A percentile compares a stretch with the other conserved stretches of the same genome.
phyloP scores from a whole-genome alignment of 2,888 invertebrate species.

The Thera britannica region DNA sequence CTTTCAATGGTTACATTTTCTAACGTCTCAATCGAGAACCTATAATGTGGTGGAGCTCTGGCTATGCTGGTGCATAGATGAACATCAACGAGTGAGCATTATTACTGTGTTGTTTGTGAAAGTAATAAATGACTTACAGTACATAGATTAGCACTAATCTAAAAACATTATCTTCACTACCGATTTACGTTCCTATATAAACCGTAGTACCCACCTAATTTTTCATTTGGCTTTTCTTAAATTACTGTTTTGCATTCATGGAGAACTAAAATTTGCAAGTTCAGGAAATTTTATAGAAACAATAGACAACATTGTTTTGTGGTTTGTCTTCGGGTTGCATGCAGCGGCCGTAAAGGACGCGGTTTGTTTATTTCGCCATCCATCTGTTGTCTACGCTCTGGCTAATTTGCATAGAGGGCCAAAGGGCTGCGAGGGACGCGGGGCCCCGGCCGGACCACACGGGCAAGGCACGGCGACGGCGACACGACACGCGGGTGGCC shows the following conservation, averaged over 20 bases:
- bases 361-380: constrained; percentile 84
- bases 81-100: constrained; percentile 52
- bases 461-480: constrained; percentile 80
- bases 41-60: constrained; percentile 46
- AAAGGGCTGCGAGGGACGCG: constrained; percentile 53
- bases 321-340: constrained; percentile 40
- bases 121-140: constrained; percentile 52
- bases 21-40: constrained; percentile 45
- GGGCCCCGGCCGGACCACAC: constrained; percentile 77
- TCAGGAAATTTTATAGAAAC: not conserved
- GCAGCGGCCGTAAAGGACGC: constrained; percentile 71
- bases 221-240: too few relatives aligned
- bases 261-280: not conserved
- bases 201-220: too few relatives aligned
- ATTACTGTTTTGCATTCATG: not conserved
- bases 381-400: constrained; percentile 83
- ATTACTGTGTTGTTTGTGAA: constrained; percentile 58
- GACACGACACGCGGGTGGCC: constrained; percentile 80
- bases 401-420: constrained; percentile 84
- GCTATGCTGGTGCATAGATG: constrained; percentile 47
- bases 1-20: constrained; percentile 39
- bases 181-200: not conserved
- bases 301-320: constrained; percentile 19
- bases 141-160: constrained; percentile 28
- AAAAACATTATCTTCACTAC: not conserved